phyloP scores from a whole-genome alignment of 2,113 vertebrate species.

The Ivindomyrus marchei region DNA sequence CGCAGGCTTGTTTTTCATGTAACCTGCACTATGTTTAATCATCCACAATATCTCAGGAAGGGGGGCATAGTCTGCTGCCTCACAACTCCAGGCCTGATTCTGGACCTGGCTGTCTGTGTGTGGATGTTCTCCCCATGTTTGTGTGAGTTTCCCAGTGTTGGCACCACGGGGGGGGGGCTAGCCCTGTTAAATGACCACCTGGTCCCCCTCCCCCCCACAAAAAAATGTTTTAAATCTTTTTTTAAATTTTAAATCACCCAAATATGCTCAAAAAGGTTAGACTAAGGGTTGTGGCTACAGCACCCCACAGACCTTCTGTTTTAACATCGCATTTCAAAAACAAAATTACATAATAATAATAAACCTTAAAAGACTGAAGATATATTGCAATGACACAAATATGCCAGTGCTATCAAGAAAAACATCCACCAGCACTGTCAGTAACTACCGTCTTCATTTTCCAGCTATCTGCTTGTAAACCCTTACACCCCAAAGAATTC shows the following conservation, averaged over 20 bases:
- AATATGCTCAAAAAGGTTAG: neutral
- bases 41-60: neutral
- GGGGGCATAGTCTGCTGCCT: neutral
- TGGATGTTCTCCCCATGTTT: neutral
- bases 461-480: neutral
- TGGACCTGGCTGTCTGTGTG: neutral
- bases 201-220: neutral
- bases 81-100: neutral
- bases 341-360: no score
- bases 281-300: neutral
- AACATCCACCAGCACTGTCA: neutral
- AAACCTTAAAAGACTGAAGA: no score
- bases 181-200: neutral
- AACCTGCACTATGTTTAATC: neutral
- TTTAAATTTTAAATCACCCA: neutral
- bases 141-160: neutral
- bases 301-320: neutral
- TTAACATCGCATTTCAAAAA: neutral
- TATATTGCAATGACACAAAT: neutral
- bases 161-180: neutral
- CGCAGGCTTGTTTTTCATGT: neutral
- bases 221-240: neutral
- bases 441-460: neutral
- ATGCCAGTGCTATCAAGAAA: neutral
- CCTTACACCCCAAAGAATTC: neutral